Evolutionary conservation across 1,140 invertebrate genomes (phyloP), one percentile per base, ranked within the genome.

Genomic region (Popillia japonica): DNA sequence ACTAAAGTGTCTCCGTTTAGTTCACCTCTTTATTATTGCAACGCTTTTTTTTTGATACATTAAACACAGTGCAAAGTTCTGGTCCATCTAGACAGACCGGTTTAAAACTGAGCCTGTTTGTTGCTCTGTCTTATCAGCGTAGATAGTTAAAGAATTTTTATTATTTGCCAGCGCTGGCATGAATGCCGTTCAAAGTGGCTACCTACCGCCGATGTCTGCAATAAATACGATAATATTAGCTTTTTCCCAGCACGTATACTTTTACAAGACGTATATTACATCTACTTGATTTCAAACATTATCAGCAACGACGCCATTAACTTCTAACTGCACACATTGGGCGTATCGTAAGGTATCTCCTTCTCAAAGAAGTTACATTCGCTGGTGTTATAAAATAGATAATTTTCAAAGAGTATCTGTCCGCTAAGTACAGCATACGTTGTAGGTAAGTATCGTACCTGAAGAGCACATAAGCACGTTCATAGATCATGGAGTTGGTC

Each of bases 401-500:
- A 68, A 68, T 68, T 68, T 27, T 68, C 61, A 22, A 55, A 17
- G 61, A 68, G 61, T 68, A 22, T 68, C 20, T 3, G 0, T 27
- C 11, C 61, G 22, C 61, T 22, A 68, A 27, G 72, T 74, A 42
- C 9, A 74, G 6, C 41, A n/a, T 41, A 42, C 72, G 34, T 41
- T 40, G 17, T 20, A 11, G n/a, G 14, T 41, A 41, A 6, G 72
- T 74, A 44, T 34, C 27, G 27, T 74, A 74, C 72, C 40, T 74
- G 72, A 74, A 74, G 40, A 74, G 27, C 61, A 34, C 27, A 74
- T 42, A 41, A 42, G 41, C 72, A 74, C 40, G 72, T 74, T 74
- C 72, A 17, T 74, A 74, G 72, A 74, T 74, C 72, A 74, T 74
- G 72, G 72, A 74, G 27, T 74, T 41, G 72, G 72, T 41, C 72